A percentile compares a stretch with the other conserved stretches of the same genome.
phyloP scores from a whole-genome alignment of 2,113 vertebrate genomes.

The Proteles cristata region DNA sequence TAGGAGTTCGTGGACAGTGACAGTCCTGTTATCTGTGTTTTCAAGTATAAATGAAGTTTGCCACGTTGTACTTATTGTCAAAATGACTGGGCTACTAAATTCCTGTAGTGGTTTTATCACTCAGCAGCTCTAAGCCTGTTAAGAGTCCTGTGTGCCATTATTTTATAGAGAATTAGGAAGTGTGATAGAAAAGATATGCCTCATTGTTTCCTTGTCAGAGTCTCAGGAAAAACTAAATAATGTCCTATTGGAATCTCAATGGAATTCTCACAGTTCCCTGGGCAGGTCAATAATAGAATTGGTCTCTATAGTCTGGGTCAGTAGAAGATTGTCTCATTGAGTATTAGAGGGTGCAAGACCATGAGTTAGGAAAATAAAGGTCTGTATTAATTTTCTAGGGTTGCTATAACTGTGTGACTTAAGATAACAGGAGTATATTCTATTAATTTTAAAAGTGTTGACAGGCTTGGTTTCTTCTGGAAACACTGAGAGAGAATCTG shows the following conservation, averaged over 20 bases:
- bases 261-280: background rate
- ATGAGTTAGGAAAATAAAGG: background rate
- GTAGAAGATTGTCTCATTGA: background rate
- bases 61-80: background rate
- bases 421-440: background rate
- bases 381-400: background rate
- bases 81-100: background rate
- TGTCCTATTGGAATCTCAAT: background rate
- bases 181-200: background rate
- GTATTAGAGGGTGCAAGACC: background rate
- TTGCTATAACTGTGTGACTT: background rate
- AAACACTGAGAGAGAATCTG: background rate
- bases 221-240: background rate
- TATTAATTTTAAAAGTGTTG: background rate
- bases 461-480: background rate
- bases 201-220: background rate
- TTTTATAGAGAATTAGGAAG: slow-evolving; percentile 7
- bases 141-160: background rate
- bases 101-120: background rate
- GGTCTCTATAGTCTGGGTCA: background rate
- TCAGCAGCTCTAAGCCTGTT: background rate
- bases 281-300: background rate
- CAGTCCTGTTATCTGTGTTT: background rate
- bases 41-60: background rate
- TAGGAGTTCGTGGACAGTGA: background rate